Evolutionary conservation across 2,113 vertebrate genomes (phyloP).

Genomic region (Aspidoscelis tigris): DNA sequence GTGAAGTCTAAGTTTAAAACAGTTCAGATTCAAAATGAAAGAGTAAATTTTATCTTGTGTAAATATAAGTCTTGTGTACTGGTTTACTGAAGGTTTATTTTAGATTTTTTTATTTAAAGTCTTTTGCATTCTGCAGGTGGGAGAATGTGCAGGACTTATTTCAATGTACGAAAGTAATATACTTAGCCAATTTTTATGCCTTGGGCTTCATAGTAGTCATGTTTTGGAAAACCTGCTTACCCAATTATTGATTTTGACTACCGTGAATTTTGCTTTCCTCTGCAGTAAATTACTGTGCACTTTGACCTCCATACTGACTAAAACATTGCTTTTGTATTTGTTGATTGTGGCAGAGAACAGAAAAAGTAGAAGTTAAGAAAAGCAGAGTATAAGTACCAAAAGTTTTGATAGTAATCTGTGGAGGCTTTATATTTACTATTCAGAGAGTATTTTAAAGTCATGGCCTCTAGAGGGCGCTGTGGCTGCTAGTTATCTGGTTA

Average conservation of each 20-base stretch:
- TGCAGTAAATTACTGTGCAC: conserved; percentile 25
- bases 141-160: background rate
- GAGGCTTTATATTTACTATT: background rate
- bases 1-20: background rate
- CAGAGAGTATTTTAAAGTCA: background rate
- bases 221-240: background rate
- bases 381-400: background rate
- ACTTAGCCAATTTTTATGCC: background rate
- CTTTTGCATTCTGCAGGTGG: background rate
- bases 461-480: conserved; percentile 30
- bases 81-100: background rate
- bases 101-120: background rate
- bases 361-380: background rate
- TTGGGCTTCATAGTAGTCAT: background rate
- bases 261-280: background rate
- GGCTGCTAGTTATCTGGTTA: background rate
- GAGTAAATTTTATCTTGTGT: background rate
- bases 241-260: background rate
- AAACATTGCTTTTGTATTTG: conserved; percentile 34
- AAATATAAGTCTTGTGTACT: background rate
- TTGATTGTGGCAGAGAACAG: background rate
- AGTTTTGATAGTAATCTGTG: background rate
- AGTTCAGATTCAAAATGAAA: background rate
- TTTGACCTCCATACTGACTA: conserved; percentile 44
- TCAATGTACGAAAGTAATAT: background rate